Evolutionary conservation across 1,140 invertebrate species (phyloP).

Genomic region (Drosophila nannoptera): DNA sequence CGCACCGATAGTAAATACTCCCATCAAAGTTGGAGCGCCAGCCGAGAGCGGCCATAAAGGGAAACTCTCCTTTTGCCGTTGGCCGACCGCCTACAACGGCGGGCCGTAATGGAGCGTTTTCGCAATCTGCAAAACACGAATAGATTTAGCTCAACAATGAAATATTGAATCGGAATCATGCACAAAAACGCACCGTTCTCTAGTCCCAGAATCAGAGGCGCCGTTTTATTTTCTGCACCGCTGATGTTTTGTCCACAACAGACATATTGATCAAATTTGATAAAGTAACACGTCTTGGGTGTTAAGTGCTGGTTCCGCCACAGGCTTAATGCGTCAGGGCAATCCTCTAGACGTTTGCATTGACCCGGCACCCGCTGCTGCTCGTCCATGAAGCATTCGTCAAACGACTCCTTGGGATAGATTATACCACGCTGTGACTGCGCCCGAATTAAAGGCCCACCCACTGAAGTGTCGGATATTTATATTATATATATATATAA

Average conservation of each 20-base stretch:
- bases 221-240: not conserved
- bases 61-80: conserved; percentile 78
- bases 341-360: conserved; percentile 61
- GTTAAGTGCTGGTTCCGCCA: conserved; percentile 45
- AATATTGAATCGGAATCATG: too few species aligned
- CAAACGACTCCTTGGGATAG: conserved; percentile 64
- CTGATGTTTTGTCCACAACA: conserved; percentile 50
- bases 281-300: conserved; percentile 73
- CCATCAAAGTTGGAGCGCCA: conserved; percentile 62
- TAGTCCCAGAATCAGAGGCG: too few species aligned
- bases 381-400: conserved; percentile 61
- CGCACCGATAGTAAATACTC: conserved; percentile 64
- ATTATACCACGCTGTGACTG: conserved; percentile 59
- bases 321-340: conserved; percentile 44
- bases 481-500: too few species aligned
- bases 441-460: conserved; percentile 41
- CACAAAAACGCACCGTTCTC: too few species aligned
- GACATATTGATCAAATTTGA: conserved; percentile 70
- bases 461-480: too few species aligned
- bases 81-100: conserved; percentile 77
- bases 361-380: conserved; percentile 25
- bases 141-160: too few species aligned
- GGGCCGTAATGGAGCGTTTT: conserved; percentile 23
- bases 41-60: conserved; percentile 80
- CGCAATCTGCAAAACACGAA: conserved; percentile 39